Evolutionary conservation across 2,797 vertebrate species (phyloP).

Genomic region (Scyliorhinus canicula): DNA sequence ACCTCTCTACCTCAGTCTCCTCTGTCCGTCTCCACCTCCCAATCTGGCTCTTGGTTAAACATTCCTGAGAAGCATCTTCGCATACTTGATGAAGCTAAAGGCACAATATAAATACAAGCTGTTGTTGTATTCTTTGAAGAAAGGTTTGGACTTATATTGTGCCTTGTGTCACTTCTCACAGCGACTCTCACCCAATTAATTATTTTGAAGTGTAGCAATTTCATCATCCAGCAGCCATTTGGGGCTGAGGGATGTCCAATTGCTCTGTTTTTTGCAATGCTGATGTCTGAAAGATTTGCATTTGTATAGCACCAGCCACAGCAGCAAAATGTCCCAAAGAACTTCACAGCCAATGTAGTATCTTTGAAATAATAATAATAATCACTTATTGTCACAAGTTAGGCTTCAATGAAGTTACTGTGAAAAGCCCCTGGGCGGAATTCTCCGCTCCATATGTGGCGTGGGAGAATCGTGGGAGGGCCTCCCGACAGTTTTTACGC

Average conservation of each 20-base stretch:
- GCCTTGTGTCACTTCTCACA: background rate
- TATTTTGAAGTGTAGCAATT: background rate
- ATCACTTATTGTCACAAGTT: too few species aligned
- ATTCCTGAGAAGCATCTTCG: background rate
- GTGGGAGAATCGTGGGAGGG: too few species aligned
- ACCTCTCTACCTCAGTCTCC: background rate
- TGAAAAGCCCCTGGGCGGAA: too few species aligned
- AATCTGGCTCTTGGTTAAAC: background rate
- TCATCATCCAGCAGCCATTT: background rate
- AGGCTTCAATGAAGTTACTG: too few species aligned
- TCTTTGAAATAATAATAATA: too few species aligned
- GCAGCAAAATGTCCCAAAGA: background rate
- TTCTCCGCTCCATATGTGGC: too few species aligned
- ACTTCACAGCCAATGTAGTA: background rate
- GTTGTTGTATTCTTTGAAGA: background rate
- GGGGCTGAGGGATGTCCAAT: too few species aligned
- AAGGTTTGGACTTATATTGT: background rate
- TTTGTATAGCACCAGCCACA: background rate
- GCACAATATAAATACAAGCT: background rate
- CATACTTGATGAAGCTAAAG: background rate
- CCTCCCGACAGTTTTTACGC: too few species aligned
- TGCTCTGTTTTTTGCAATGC: background rate
- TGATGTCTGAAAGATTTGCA: background rate
- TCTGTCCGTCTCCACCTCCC: background rate
- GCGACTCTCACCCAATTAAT: background rate